Evolutionary conservation across 2,888 invertebrate genomes (phyloP).

Genomic region (Aspidapion aeneum): DNA sequence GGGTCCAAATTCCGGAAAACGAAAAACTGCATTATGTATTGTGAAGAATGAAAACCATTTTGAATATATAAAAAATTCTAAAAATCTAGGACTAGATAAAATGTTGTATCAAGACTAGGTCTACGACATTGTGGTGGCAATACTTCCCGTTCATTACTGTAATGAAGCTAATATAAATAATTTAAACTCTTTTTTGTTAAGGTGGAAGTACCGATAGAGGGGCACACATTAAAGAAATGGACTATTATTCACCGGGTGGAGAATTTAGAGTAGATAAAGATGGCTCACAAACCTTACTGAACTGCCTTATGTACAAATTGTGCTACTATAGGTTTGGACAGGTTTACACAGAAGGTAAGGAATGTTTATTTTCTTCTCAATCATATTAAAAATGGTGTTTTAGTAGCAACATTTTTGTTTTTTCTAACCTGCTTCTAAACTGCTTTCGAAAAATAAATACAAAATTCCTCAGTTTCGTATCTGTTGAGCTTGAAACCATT

Average conservation of each 20-base stretch:
- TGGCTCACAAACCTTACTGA: constrained; percentile 86
- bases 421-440: neutral
- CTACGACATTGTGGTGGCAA: too few species aligned
- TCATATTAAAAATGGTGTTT: neutral
- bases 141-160: too few species aligned
- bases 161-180: too few species aligned
- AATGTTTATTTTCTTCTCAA: neutral
- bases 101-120: too few species aligned
- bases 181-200: too few species aligned
- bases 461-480: too few species aligned
- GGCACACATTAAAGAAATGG: constrained; percentile 91
- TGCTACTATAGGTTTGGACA: constrained; percentile 98
- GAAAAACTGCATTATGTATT: too few species aligned
- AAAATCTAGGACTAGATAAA: too few species aligned
- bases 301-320: constrained; percentile 99
- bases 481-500: too few species aligned
- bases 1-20: too few species aligned
- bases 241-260: constrained; percentile 94
- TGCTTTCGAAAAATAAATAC: neutral
- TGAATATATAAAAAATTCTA: too few species aligned
- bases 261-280: constrained; percentile 96
- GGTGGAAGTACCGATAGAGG: constrained; percentile 95
- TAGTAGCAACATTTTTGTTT: neutral
- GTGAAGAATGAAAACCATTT: too few species aligned
- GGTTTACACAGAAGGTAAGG: constrained; percentile 84